Conservation (phyloP, 2,113 vertebrate genomes). For the Acanthisitta chloris region DNA sequence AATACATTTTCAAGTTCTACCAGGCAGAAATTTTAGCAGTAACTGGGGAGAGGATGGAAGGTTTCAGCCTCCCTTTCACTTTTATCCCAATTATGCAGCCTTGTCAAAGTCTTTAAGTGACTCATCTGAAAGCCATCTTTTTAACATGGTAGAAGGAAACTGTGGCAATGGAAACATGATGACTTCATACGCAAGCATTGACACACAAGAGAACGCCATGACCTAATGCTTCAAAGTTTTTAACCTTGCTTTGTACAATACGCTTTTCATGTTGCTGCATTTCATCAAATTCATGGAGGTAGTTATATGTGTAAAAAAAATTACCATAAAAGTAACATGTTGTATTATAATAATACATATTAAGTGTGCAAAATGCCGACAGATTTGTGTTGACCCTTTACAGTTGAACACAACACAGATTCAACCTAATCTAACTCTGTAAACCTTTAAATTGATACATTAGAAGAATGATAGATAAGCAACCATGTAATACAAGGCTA, state of each 20-base stretch:
- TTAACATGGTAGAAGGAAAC: conserved; percentile 62
- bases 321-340: conserved; percentile 83
- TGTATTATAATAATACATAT: conserved; percentile 83
- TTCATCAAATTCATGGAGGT: conserved; percentile 92
- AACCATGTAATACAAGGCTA: conserved; percentile 66
- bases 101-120: conserved; percentile 53
- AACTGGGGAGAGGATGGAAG: conserved; percentile 47
- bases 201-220: conserved; percentile 71
- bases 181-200: conserved; percentile 64
- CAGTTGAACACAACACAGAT: conserved; percentile 77
- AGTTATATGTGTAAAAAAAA: conserved; percentile 89
- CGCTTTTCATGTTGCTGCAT: conserved; percentile 80
- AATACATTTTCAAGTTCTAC: conserved; percentile 63
- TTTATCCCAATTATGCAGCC: conserved; percentile 50
- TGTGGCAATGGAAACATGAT: conserved; percentile 66
- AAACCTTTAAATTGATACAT: conserved; percentile 74
- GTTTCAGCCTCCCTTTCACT: conserved; percentile 42
- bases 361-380: conserved; percentile 84
- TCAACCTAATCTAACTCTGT: conserved; percentile 77
- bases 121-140: conserved; percentile 65
- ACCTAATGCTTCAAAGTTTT: conserved; percentile 61
- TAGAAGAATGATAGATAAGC: conserved; percentile 65
- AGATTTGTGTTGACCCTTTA: conserved; percentile 83
- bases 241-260: conserved; percentile 73
- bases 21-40: conserved; percentile 68